These are phyloP conservation scores for Acanthisitta chloris DNA, from an alignment of 2,113 vertebrate species.

Conservation along the genomic window DNA sequence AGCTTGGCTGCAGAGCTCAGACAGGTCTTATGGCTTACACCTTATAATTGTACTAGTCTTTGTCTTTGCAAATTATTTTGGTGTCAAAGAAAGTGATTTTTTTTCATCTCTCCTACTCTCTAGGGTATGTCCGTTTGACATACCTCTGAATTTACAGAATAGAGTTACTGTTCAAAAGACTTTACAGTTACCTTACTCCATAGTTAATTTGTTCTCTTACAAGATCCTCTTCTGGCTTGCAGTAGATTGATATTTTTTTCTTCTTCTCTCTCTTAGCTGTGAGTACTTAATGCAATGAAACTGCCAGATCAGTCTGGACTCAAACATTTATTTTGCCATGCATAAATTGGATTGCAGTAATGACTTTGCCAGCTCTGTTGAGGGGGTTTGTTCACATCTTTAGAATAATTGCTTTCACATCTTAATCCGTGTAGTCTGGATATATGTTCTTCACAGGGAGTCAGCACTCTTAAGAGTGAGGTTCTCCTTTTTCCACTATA, in stretches of 20 bases:
- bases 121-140: neutral
- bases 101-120: neutral
- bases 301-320: neutral
- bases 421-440: neutral
- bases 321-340: neutral
- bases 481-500: neutral
- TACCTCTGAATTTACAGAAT: neutral
- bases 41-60: neutral
- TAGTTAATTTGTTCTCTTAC: neutral
- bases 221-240: neutral
- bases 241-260: neutral
- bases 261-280: neutral
- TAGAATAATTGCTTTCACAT: neutral
- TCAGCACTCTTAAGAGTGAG: neutral
- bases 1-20: neutral
- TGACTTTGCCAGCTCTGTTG: neutral
- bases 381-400: neutral
- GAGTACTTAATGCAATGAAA: neutral
- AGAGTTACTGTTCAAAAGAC: neutral
- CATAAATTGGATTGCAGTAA: neutral
- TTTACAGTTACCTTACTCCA: neutral
- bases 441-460: neutral
- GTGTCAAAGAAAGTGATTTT: neutral
- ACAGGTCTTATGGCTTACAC: neutral
- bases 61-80: neutral